Evolutionary conservation across 2,113 vertebrate species (phyloP).

Genomic region (Clarias magur): DNA sequence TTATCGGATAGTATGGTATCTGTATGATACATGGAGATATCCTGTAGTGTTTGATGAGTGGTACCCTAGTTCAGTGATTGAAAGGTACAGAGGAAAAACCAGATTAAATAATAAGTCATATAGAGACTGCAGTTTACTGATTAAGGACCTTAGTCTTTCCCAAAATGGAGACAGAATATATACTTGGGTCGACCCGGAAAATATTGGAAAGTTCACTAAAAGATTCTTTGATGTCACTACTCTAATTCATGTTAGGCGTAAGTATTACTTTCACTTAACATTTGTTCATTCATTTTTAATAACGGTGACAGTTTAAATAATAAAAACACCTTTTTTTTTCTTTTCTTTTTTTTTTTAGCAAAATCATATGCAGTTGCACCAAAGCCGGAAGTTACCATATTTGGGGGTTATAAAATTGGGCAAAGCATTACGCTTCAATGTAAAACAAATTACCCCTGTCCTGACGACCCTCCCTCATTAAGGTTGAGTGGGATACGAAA

Average conservation of each 20-base stretch:
- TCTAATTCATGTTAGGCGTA: constrained; percentile 55
- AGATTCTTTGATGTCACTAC: constrained; percentile 60
- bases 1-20: constrained; percentile 64
- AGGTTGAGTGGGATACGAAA: constrained; percentile 40
- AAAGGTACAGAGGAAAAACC: constrained; percentile 48
- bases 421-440: constrained; percentile 54
- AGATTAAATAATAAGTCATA: accelerated
- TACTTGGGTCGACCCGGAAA: constrained; percentile 65
- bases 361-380: neutral
- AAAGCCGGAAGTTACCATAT: constrained; percentile 25
- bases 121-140: constrained; percentile 53
- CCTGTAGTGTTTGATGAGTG: constrained; percentile 57
- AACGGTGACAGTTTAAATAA: neutral
- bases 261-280: constrained; percentile 23
- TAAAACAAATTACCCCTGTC: constrained; percentile 57
- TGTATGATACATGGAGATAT: constrained; percentile 42
- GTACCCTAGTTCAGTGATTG: neutral
- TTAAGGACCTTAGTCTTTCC: neutral
- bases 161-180: constrained; percentile 60
- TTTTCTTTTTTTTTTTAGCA: too few relatives aligned
- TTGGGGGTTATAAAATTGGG: constrained; percentile 46
- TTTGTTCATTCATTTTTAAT: neutral
- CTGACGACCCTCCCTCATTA: constrained; percentile 40
- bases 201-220: constrained; percentile 50
- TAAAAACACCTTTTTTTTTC: too few relatives aligned